Conservation (phyloP, 2,888 invertebrate species). For the Taenaris catops region DNA sequence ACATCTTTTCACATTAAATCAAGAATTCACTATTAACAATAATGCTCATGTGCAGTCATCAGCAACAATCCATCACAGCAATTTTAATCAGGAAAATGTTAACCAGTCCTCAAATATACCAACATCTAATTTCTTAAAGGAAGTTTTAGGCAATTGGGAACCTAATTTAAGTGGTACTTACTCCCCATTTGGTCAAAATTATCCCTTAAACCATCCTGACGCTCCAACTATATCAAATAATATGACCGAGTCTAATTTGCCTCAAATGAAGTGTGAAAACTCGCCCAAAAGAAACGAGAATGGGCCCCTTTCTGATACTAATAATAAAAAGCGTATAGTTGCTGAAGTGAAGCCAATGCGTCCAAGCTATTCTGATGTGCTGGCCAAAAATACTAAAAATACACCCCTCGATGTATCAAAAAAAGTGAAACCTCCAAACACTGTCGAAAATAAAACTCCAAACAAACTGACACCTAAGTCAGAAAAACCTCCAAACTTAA, state of each 20-base stretch:
- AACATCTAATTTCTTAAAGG: slow-evolving; percentile 82
- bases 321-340: slow-evolving; percentile 85
- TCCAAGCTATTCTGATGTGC: slow-evolving; percentile 91
- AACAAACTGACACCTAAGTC: slow-evolving; percentile 56
- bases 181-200: slow-evolving; percentile 85
- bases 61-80: slow-evolving; percentile 36
- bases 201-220: slow-evolving; percentile 73
- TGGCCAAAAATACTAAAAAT: slow-evolving; percentile 83
- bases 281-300: slow-evolving; percentile 67
- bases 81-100: slow-evolving; percentile 43
- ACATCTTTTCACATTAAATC: slow-evolving; percentile 56
- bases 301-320: slow-evolving; percentile 72
- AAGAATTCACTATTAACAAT: slow-evolving; percentile 53
- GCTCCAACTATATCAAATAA: slow-evolving; percentile 50
- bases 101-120: slow-evolving; percentile 43
- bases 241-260: slow-evolving; percentile 42
- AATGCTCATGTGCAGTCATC: slow-evolving; percentile 40
- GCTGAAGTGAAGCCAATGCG: slow-evolving; percentile 94
- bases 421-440: slow-evolving; percentile 59
- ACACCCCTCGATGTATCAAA: slow-evolving; percentile 65
- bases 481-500: slow-evolving; percentile 49
- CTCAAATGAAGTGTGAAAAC: slow-evolving; percentile 45
- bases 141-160: slow-evolving; percentile 85
- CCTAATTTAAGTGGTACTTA: slow-evolving; percentile 87
- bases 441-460: slow-evolving; percentile 53